These are phyloP conservation scores for Agelastica alni DNA, from an alignment of 2,888 invertebrate species.

Conservation along the genomic window DNA sequence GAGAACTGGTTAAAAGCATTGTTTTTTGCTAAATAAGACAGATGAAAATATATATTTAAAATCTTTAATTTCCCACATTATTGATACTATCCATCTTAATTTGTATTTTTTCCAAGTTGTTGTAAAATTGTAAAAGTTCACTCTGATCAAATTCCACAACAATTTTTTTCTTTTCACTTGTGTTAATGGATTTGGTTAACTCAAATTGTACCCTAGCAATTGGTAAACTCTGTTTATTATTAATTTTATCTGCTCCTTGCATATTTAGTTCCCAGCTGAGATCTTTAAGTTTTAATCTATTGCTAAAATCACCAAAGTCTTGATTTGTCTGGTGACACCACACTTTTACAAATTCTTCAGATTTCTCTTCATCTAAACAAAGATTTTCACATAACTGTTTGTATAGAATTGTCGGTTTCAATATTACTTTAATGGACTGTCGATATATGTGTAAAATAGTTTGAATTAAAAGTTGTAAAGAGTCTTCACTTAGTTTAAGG, in stretches of 20 bases:
- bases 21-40: too few relatives aligned
- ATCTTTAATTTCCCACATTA: conserved; percentile 22
- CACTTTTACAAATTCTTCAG: conserved; percentile 60
- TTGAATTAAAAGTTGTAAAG: conserved; percentile 44
- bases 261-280: conserved; percentile 63
- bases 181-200: conserved; percentile 43
- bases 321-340: conserved; percentile 62
- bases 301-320: conserved; percentile 58
- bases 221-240: conserved; percentile 57
- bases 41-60: too few relatives aligned
- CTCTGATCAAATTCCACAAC: conserved; percentile 60
- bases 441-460: conserved; percentile 56
- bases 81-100: conserved; percentile 48
- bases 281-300: conserved; percentile 58
- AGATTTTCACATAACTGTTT: conserved; percentile 59
- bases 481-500: conserved; percentile 39
- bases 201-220: conserved; percentile 59
- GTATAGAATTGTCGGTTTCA: conserved; percentile 61
- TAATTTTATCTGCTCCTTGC: conserved; percentile 58
- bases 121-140: conserved; percentile 59
- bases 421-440: conserved; percentile 59
- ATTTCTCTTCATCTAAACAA: conserved; percentile 59
- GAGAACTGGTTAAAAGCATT: too few relatives aligned
- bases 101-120: conserved; percentile 62
- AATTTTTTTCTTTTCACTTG: conserved; percentile 50